Percentiles rank a stretch among this genome's conserved stretches.
Conservation (phyloP, 2,797 vertebrate species). For the Onychomys torridus region DNA sequence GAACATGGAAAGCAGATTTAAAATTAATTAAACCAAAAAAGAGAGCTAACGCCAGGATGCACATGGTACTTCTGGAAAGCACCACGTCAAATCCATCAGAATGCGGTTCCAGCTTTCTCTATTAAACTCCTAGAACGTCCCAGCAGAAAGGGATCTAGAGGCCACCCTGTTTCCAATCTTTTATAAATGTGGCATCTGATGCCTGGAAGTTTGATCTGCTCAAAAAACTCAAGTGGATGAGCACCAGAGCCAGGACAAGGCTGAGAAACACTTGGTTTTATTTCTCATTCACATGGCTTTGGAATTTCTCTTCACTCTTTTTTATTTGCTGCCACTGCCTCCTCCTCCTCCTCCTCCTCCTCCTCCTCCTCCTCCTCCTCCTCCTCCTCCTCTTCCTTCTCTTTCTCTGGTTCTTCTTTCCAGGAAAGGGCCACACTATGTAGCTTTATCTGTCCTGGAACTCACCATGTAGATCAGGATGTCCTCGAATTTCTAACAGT, state of each 20-base stretch:
- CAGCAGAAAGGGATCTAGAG: slow-evolving; percentile 3
- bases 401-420: not conserved
- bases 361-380: too few species aligned
- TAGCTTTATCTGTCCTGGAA: not conserved
- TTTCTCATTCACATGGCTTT: not conserved
- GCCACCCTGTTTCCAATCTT: not conserved
- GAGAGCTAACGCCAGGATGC: not conserved
- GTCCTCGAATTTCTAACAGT: not conserved
- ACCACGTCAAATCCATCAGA: not conserved
- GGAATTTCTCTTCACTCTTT: not conserved
- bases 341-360: not conserved
- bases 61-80: slow-evolving; percentile 26
- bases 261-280: slow-evolving; percentile 1
- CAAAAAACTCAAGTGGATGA: not conserved
- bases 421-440: not conserved
- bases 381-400: not conserved
- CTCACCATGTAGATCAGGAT: not conserved
- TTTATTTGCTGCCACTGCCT: too few species aligned
- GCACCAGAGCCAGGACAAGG: not conserved
- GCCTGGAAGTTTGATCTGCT: not conserved
- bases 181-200: slow-evolving; percentile 14
- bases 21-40: slow-evolving; percentile 59
- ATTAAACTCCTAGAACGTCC: not conserved
- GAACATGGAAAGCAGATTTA: slow-evolving; percentile 60
- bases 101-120: not conserved